Conservation (phyloP, 2,797 vertebrate genomes). For the Alauda arvensis region DNA sequence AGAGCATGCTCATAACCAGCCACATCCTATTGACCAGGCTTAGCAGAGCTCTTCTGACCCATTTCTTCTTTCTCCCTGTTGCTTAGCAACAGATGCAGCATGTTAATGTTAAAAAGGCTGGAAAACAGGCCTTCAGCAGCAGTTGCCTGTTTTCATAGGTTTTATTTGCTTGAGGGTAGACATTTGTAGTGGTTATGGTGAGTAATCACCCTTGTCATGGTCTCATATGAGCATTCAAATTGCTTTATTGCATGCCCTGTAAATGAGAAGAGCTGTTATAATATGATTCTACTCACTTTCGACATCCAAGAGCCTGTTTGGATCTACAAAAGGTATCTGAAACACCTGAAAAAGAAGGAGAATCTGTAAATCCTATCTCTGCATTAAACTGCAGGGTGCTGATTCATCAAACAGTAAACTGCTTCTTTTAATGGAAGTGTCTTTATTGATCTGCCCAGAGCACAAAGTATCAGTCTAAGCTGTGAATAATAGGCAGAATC, state of each 20-base stretch:
- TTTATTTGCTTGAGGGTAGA: conserved; percentile 27
- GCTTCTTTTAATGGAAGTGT: not conserved
- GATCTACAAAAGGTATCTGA: not conserved
- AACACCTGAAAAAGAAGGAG: not conserved
- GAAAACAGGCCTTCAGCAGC: conserved; percentile 25
- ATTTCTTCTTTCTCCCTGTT: conserved; percentile 52
- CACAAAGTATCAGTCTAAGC: not conserved
- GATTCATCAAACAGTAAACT: not conserved
- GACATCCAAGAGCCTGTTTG: not conserved
- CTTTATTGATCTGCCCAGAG: not conserved
- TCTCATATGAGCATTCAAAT: conserved; percentile 6
- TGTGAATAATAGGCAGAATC: not conserved
- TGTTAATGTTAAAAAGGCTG: conserved; percentile 34
- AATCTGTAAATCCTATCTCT: not conserved
- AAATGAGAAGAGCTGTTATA: conserved; percentile 1
- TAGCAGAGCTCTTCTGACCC: conserved; percentile 47
- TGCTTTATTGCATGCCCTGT: not conserved
- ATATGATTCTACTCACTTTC: not conserved
- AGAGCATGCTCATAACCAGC: not conserved
- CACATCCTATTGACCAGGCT: conserved; percentile 27
- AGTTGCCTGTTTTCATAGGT: conserved; percentile 13
- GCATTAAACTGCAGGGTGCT: not conserved
- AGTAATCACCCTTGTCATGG: conserved; percentile 24
- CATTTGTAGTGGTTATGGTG: conserved; percentile 18
- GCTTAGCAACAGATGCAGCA: conserved; percentile 59